phyloP scores from a whole-genome alignment of 2,113 vertebrate genomes.

The Poecile atricapillus region DNA sequence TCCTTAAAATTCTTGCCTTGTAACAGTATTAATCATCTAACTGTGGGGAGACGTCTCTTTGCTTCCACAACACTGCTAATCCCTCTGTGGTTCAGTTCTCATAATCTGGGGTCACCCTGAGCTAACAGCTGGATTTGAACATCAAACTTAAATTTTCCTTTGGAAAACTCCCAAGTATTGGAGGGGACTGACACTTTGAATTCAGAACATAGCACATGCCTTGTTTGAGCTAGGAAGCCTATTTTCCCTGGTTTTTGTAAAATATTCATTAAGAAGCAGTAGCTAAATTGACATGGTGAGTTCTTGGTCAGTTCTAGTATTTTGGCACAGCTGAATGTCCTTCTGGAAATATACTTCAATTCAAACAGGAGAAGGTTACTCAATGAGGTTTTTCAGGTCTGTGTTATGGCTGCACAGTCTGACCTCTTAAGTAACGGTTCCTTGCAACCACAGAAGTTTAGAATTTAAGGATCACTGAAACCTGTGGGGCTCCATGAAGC shows the following conservation, averaged over 20 bases:
- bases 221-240: not conserved
- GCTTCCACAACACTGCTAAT: not conserved
- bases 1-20: constrained; percentile 7
- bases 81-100: not conserved
- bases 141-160: not conserved
- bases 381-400: constrained; percentile 24
- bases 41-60: not conserved
- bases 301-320: not conserved
- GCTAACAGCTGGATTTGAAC: not conserved
- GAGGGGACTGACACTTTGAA: not conserved
- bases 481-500: not conserved
- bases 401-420: not conserved
- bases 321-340: not conserved
- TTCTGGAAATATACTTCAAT: constrained; percentile 2
- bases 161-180: not conserved
- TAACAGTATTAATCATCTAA: not conserved
- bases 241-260: not conserved
- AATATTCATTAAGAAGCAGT: not conserved
- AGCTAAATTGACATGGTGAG: not conserved
- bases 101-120: not conserved
- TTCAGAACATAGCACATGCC: not conserved
- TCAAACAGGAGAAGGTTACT: constrained; percentile 3
- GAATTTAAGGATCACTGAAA: not conserved
- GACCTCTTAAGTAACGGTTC: not conserved
- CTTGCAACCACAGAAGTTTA: not conserved